Evolutionary conservation across 2,888 invertebrate genomes (phyloP).

Genomic region (Pediacus dermestoides): DNA sequence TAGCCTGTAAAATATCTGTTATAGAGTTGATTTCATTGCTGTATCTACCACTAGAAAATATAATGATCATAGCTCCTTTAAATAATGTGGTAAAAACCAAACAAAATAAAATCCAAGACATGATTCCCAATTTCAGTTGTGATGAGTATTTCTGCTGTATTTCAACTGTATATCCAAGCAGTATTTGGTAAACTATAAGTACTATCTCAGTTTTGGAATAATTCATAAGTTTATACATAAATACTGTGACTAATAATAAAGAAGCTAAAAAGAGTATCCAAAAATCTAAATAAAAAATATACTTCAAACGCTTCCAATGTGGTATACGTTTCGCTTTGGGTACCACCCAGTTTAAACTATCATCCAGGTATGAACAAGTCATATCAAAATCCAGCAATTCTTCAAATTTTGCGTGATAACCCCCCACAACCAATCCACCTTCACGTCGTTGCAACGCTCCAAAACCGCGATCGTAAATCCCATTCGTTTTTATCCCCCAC

Average conservation of each 20-base stretch:
- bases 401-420: slow-evolving; percentile 17
- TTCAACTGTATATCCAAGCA: no score
- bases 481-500: no score
- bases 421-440: slow-evolving; percentile 15
- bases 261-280: slow-evolving; percentile 11
- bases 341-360: slow-evolving; percentile 18
- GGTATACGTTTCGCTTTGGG: slow-evolving; percentile 17
- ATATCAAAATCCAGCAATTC: slow-evolving; percentile 21
- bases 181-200: slow-evolving; percentile 18
- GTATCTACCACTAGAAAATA: slow-evolving; percentile 15
- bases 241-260: no score
- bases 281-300: slow-evolving; percentile 12
- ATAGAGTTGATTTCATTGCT: slow-evolving; percentile 16
- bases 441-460: no score
- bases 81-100: slow-evolving; percentile 18
- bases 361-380: slow-evolving; percentile 16
- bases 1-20: slow-evolving; percentile 13
- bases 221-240: no score
- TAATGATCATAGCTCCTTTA: slow-evolving; percentile 17
- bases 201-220: no score
- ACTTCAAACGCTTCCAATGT: slow-evolving; percentile 13
- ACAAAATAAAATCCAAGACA: slow-evolving; percentile 9
- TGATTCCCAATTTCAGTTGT: slow-evolving; percentile 4
- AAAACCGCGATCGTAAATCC: no score
- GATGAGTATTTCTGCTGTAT: slow-evolving; percentile 1